Conservation (phyloP, 2,888 invertebrate species). For the Schizaphis graminum region DNA sequence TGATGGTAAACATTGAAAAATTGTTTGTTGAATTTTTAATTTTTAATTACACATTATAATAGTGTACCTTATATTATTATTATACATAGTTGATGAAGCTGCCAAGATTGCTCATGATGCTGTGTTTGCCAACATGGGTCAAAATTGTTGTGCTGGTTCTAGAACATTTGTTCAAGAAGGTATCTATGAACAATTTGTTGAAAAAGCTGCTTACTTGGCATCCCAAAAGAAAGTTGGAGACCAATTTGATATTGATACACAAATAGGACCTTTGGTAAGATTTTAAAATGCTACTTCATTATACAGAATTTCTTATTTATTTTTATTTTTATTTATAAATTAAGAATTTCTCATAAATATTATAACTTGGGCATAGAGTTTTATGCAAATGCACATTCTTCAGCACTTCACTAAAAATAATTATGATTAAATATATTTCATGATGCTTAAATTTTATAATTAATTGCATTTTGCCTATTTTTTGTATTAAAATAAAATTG, state of each 20-base stretch:
- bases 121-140: slow-evolving; percentile 90
- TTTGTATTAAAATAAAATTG: not conserved
- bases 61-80: not conserved
- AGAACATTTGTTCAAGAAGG: slow-evolving; percentile 90
- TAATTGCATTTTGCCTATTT: not conserved
- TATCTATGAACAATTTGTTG: slow-evolving; percentile 93
- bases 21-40: not conserved
- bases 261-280: slow-evolving; percentile 89
- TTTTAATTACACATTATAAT: not conserved
- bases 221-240: slow-evolving; percentile 86
- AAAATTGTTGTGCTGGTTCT: slow-evolving; percentile 93
- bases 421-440: not conserved
- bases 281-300: slow-evolving; percentile 9
- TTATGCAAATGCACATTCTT: not conserved
- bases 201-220: slow-evolving; percentile 77
- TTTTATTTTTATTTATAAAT: not conserved
- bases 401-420: not conserved
- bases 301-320: not conserved
- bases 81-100: slow-evolving; percentile 76
- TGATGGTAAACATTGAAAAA: slow-evolving; percentile 72
- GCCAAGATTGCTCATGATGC: slow-evolving; percentile 88
- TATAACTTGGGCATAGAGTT: not conserved
- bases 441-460: not conserved
- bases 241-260: slow-evolving; percentile 85
- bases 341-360: not conserved